Percentiles rank a stretch among this genome's conserved stretches.
Evolutionary conservation across 2,113 vertebrate species (phyloP).

Genomic region (Plotosus lineatus): DNA sequence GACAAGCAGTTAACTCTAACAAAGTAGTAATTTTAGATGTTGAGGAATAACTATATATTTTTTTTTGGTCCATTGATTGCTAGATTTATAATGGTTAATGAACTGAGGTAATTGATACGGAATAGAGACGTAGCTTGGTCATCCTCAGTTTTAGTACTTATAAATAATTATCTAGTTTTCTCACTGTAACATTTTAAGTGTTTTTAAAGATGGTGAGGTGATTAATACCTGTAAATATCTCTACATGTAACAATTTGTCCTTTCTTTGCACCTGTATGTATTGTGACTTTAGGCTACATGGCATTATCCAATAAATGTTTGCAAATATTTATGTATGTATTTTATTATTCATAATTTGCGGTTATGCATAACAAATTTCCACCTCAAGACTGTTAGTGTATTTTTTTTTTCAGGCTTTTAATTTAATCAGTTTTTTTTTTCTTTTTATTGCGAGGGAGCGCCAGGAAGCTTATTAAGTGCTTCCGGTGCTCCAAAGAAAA

Average conservation of each 20-base stretch:
- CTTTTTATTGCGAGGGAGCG: constrained; percentile 16
- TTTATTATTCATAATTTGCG: background rate
- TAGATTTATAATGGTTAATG: background rate
- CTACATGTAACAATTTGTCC: constrained; percentile 28
- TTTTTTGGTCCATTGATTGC: background rate
- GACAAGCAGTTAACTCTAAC: constrained; percentile 3
- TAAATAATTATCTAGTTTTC: background rate
- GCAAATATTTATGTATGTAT: constrained; percentile 20
- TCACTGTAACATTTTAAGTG: background rate
- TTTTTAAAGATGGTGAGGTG: constrained; percentile 18
- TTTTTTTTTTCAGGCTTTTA: background rate
- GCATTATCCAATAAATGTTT: constrained; percentile 54
- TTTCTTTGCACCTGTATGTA: constrained; percentile 38
- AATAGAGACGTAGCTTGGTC: background rate
- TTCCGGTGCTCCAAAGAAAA: constrained; percentile 39
- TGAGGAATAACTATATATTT: background rate
- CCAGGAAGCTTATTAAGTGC: constrained; percentile 19
- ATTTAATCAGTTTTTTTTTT: background rate
- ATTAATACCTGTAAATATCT: constrained; percentile 38
- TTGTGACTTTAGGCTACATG: constrained; percentile 42
- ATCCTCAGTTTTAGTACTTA: background rate
- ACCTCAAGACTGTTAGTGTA: background rate
- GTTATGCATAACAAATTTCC: background rate
- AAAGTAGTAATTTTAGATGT: background rate
- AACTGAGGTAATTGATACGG: background rate